Evolutionary conservation across 2,888 invertebrate genomes (phyloP), one percentile per base, ranked within the genome.

Genomic region (Schrankia costaestrigalis): DNA sequence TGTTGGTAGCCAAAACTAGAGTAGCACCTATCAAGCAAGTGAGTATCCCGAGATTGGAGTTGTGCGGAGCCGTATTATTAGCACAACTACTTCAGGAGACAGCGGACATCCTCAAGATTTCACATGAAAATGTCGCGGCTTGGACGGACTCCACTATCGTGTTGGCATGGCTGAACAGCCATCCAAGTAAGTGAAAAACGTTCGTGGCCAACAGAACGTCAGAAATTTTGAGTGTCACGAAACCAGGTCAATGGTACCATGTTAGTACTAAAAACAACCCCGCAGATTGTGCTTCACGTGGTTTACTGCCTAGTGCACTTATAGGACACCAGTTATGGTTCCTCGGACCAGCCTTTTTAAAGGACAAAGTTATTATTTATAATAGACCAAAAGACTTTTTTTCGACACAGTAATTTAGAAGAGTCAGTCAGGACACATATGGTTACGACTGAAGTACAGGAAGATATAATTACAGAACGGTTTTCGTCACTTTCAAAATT

Each of bases 1-100:
- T 35, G 10, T 7, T 41, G 6, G 29, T 26, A 5, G 31, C 28
- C 2, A 39, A 31, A 27, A 39, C 39, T 1, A 17, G 27, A 12
- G 39, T 39, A 1, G 39, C 39, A 1, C 39, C 39, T 2, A 24
- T 39, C 3, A 28, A 39, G 10, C 30, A 39, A 9, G 11, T 39
- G 26, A 19, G 23, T 14, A 17, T 27, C 2, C 15, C 27, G 3
- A n/a, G 27, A 6, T n/a, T 27, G 5, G 17, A 19, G n/a, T n/a
- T 28, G 6, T 28, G 28, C n/a, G 29, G 28, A 8, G 29, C 35
- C 2, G 35, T 35, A 5, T 10, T 35, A 2, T n/a, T 29, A 9
- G 18, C 28, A 11, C 23, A 25, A 4, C 15, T 35, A 2, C n/a
- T 35, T 1, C 12, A 12, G 1, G 35, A 35, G 12, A 19, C 29